Evolutionary conservation across 2,797 vertebrate species (phyloP).

Genomic region (Macrochelys suwanniensis): DNA sequence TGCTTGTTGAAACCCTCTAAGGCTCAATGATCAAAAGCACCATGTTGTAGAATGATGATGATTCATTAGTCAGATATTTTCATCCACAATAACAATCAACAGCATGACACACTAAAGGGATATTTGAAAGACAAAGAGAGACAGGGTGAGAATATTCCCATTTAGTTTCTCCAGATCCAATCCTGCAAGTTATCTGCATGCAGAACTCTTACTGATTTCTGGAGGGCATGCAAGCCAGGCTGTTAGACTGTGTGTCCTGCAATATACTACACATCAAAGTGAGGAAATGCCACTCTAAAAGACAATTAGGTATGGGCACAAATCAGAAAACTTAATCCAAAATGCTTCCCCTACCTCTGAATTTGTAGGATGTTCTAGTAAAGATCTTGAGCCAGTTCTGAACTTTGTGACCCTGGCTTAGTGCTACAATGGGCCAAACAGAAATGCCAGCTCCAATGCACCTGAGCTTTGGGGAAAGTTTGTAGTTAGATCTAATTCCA

Average conservation of each 20-base stretch:
- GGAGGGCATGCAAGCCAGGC: background rate
- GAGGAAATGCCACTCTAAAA: background rate
- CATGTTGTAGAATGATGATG: constrained; percentile 40
- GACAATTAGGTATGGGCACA: background rate
- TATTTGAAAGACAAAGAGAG: background rate
- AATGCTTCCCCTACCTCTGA: background rate
- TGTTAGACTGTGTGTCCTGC: background rate
- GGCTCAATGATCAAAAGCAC: constrained; percentile 72
- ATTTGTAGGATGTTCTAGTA: background rate
- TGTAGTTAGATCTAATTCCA: background rate
- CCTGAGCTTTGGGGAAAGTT: background rate
- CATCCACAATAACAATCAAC: constrained; percentile 34
- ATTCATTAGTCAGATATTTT: constrained; percentile 65
- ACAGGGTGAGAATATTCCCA: background rate
- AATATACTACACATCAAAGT: background rate
- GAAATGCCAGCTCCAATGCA: background rate
- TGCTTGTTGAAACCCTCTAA: constrained; percentile 74
- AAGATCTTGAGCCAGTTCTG: background rate
- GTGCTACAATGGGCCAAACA: constrained; percentile 5
- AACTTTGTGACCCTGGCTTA: background rate
- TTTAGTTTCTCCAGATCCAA: background rate
- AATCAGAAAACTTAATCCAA: background rate
- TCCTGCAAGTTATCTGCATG: background rate
- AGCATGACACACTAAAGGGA: background rate
- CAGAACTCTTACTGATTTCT: accelerated